Base-by-base conservation (phyloP, 2,888 invertebrate species). In the Vanessa cardui region DNA sequence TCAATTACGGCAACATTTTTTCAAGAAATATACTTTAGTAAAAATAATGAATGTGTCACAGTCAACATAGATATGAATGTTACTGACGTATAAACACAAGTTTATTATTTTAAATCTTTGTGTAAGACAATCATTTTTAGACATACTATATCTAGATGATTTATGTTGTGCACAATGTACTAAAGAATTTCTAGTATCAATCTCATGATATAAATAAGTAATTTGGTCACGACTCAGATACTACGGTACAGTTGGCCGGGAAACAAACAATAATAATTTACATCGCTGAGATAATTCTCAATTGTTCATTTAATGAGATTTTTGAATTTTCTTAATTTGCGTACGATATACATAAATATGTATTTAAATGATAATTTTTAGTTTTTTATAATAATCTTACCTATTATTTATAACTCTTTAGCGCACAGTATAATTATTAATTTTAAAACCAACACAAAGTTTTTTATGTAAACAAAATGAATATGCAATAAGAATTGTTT, bases 141-240 rank as follows among this genome's bases (percentile, higher is more conserved):
- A n/a, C n/a, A 54, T 44, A 39, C 16, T 16, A 31, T 47, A 47
- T 58, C 44, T 39, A 44, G 33, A 26, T 58, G 58, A 58, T 64
- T 58, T 64, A 58, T 64, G 58, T 44, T 26, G 26, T 44, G 31
- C 15, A 39, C 39, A 49, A 49, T 49, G 49, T 12, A 44, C 52
- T 31, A 56, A 64, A 58, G 58, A 64, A 64, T 64, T 64, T 64
- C 58, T 58, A 58, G 47, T 64, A 64, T 58, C 49, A 64, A 39
- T 64, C 58, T 58, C 33, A 63, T 56, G n/a, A 59, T 45, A 64
- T 52, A 64, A 59, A 50, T 59, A 59, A 50, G 58, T 64, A 64
- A 58, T 52, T 64, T 45, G 50, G 64, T 59, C 64, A 64, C 64
- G 64, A 49, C 59, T 64, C 58, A 64, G 59, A 46, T 64, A 64